A percentile compares a stretch with the other conserved stretches of the same genome.
phyloP scores from a whole-genome alignment of 2,888 invertebrate species.

The Syritta pipiens region DNA sequence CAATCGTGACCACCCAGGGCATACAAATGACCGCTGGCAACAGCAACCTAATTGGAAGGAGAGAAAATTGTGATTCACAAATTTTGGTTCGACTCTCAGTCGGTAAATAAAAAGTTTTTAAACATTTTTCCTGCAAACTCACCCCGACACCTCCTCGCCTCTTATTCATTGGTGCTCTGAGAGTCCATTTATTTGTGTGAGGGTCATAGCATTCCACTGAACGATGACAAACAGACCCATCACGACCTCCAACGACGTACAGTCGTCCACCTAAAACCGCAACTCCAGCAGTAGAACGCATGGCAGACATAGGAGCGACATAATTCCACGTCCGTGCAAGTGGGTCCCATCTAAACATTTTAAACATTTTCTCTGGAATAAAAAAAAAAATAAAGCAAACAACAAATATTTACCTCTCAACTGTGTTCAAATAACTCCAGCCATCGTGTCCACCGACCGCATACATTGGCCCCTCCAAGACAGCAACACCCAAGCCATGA shows the following conservation, averaged over 20 bases:
- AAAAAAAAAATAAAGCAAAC: conserved; percentile 4
- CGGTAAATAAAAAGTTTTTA: too few species aligned
- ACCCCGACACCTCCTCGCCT: conserved; percentile 94
- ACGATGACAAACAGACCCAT: conserved; percentile 93
- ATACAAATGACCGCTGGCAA: conserved; percentile 92
- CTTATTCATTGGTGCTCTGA: conserved; percentile 92
- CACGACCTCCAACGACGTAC: conserved; percentile 95
- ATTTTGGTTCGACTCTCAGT: too few species aligned
- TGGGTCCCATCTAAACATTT: conserved; percentile 89
- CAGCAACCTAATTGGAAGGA: conserved; percentile 82
- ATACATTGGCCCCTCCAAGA: conserved; percentile 90
- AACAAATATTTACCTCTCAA: conserved; percentile 83
- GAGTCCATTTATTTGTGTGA: conserved; percentile 86
- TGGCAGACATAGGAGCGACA: conserved; percentile 93
- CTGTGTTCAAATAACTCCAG: conserved; percentile 92
- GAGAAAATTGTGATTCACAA: not conserved
- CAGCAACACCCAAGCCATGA: conserved; percentile 89
- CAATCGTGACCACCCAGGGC: conserved; percentile 97
- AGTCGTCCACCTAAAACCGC: conserved; percentile 91
- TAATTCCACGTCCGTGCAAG: conserved; percentile 92
- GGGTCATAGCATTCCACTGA: conserved; percentile 94
- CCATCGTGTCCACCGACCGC: conserved; percentile 97
- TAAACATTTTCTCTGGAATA: too few species aligned
- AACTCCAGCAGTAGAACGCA: conserved; percentile 92
- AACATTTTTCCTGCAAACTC: too few species aligned